Percentiles rank a stretch among this genome's conserved stretches.
Conservation (phyloP, 2,797 vertebrate genomes). For the Pseudochaenichthys georgianus region DNA sequence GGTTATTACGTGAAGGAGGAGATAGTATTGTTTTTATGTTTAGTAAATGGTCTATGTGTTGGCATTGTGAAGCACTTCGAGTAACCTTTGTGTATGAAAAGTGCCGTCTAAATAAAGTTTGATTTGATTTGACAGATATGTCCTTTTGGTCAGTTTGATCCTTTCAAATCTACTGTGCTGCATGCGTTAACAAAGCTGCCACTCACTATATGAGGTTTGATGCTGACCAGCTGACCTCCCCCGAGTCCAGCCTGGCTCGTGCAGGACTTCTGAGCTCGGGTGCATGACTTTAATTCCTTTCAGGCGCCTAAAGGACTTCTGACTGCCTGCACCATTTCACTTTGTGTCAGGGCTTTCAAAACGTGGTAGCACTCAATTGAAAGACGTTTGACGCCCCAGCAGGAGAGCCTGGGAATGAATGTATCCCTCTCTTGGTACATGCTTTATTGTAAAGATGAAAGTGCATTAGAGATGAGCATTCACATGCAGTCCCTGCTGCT, state of each 20-base stretch:
- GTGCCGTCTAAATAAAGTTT: too few species aligned
- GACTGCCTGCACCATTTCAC: constrained; percentile 9
- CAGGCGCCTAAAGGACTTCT: constrained; percentile 13
- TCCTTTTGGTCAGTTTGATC: neutral
- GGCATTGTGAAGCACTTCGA: too few species aligned
- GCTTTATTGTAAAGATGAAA: constrained; percentile 35
- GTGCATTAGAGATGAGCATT: constrained; percentile 31
- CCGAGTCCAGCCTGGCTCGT: neutral
- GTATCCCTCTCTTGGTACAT: constrained; percentile 11
- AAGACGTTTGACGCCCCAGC: constrained; percentile 7
- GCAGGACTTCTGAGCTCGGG: neutral
- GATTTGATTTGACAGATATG: too few species aligned
- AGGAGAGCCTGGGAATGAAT: constrained; percentile 5
- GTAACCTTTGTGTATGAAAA: too few species aligned
- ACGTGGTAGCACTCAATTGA: constrained; percentile 22
- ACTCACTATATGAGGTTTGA: constrained; percentile 10
- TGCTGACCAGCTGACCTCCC: constrained; percentile 24
- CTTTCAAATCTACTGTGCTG: neutral
- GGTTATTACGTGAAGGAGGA: too few species aligned
- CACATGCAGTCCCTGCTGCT: constrained; percentile 18
- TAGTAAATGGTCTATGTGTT: too few species aligned
- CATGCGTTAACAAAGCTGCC: neutral
- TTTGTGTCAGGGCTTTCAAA: constrained; percentile 21
- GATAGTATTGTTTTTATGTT: too few species aligned
- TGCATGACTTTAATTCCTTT: constrained; percentile 1